Percentiles rank a stretch among this genome's conserved stretches.
These are phyloP conservation scores for Danionella dracula DNA, from an alignment of 2,797 vertebrate genomes.

Conservation along the genomic window DNA sequence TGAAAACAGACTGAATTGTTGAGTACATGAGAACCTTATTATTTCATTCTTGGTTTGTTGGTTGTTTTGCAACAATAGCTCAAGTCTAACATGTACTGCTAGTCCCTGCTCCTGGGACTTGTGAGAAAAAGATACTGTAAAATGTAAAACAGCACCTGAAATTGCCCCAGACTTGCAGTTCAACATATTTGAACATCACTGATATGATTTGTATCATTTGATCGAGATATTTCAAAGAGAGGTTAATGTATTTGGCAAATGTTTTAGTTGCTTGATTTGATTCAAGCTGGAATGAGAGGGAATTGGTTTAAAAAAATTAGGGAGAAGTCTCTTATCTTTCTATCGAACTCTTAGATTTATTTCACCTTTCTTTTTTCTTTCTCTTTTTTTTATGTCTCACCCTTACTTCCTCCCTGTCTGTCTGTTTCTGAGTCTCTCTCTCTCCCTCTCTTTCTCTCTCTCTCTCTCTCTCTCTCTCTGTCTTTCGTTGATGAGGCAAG, in stretches of 20 bases:
- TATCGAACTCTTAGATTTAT: too few species aligned
- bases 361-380: too few species aligned
- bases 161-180: background rate
- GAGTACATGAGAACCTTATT: constrained; percentile 33
- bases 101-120: constrained; percentile 4
- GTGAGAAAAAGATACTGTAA: background rate
- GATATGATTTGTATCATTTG: background rate
- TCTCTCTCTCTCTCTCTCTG: background rate
- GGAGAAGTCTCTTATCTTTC: background rate
- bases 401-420: too few species aligned
- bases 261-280: too few species aligned
- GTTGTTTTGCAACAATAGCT: constrained; percentile 53
- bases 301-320: too few species aligned
- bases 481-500: constrained; percentile 14
- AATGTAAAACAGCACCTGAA: background rate
- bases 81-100: constrained; percentile 50
- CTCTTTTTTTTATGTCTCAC: too few species aligned
- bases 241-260: background rate
- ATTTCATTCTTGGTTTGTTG: constrained; percentile 53
- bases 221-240: background rate
- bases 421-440: background rate
- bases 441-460: background rate
- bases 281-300: too few species aligned
- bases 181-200: background rate
- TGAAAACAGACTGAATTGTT: constrained; percentile 4